phyloP scores from a whole-genome alignment of 2,113 vertebrate species.

The Trinectes maculatus region DNA sequence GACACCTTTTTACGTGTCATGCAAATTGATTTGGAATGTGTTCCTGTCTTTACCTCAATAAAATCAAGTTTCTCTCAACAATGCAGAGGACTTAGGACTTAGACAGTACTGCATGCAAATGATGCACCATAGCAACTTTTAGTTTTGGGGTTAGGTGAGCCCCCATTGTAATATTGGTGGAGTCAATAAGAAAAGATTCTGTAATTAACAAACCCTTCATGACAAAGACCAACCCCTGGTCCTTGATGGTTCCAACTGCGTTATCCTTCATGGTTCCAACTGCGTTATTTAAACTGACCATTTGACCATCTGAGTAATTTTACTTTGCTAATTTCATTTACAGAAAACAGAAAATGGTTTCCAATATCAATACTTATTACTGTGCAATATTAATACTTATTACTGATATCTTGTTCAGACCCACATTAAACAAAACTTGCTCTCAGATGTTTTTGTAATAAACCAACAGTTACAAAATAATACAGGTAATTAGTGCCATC shows the following conservation, averaged over 20 bases:
- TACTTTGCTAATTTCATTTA: no score
- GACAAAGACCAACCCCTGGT: no score
- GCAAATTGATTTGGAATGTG: background rate
- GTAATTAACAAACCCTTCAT: no score
- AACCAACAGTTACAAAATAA: background rate
- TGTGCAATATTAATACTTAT: background rate
- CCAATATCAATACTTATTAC: no score
- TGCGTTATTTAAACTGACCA: no score
- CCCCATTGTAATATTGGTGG: no score
- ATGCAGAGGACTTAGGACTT: background rate
- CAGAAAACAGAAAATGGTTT: no score
- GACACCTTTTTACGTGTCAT: background rate
- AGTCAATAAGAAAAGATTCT: no score
- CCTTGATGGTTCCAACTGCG: no score
- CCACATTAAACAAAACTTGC: background rate
- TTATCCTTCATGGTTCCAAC: no score
- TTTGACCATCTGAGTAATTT: no score
- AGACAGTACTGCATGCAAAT: background rate
- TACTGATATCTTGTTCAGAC: background rate
- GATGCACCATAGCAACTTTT: constrained; percentile 1
- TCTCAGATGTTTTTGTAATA: background rate
- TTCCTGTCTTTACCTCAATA: background rate
- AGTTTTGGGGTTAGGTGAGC: no score
- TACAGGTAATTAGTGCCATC: background rate
- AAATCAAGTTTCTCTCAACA: background rate